Conservation (phyloP, 2,888 invertebrate genomes). For the Steinernema hermaphroditum region DNA sequence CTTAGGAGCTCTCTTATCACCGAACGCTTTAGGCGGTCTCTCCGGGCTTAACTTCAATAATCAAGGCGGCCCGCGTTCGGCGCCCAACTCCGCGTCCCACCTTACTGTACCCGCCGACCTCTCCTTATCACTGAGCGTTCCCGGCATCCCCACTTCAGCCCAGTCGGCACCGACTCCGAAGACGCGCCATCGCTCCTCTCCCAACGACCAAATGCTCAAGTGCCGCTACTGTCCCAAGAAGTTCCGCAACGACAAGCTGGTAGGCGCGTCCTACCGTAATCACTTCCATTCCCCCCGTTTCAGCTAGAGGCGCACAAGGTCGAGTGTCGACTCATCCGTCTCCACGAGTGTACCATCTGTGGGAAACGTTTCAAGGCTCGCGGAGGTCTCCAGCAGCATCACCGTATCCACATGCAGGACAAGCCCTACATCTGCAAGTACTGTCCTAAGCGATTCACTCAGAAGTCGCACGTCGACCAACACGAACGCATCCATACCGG, state of each 20-base stretch:
- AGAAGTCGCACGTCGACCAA: conserved; percentile 65
- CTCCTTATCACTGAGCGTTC: conserved; percentile 13
- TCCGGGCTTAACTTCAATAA: conserved; percentile 21
- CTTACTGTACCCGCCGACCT: conserved; percentile 17
- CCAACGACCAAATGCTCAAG: conserved; percentile 44
- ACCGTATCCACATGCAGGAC: conserved; percentile 62
- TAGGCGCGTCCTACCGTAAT: conserved; percentile 35
- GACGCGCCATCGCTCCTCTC: conserved; percentile 9
- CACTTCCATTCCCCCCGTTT: conserved; percentile 32
- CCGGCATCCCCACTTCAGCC: background rate
- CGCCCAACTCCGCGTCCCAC: conserved; percentile 7
- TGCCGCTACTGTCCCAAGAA: conserved; percentile 63
- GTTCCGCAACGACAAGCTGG: conserved; percentile 43
- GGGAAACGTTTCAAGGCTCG: conserved; percentile 61
- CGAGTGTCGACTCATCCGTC: conserved; percentile 55
- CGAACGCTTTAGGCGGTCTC: conserved; percentile 7
- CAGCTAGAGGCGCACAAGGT: conserved; percentile 59
- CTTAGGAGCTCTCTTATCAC: too few species aligned
- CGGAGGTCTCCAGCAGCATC: conserved; percentile 64
- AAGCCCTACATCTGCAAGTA: conserved; percentile 56
- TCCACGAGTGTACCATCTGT: conserved; percentile 59
- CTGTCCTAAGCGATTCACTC: conserved; percentile 64
- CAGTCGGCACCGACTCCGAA: background rate
- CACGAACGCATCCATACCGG: conserved; percentile 65
- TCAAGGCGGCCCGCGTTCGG: conserved; percentile 16